phyloP scores from a whole-genome alignment of 53 echinoderm and acorn worm genomes.

The Hippasteria phrygiana region DNA sequence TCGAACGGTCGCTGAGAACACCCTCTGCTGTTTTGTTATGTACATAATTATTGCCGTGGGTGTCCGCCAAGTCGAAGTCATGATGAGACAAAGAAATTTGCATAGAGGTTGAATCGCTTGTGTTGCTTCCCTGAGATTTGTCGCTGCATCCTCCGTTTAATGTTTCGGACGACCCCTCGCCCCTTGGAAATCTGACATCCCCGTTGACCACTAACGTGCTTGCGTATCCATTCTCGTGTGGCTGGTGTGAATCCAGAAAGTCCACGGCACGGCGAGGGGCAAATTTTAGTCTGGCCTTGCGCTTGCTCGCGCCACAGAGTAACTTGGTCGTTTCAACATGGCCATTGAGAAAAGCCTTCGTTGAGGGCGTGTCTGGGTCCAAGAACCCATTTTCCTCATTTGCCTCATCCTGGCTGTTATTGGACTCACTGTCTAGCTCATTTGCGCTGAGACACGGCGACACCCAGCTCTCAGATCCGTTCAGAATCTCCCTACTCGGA shows the following conservation, averaged over 20 bases:
- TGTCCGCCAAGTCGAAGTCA: conserved; percentile 39
- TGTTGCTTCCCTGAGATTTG: conserved; percentile 74
- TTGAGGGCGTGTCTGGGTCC: conserved; percentile 6
- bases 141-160: conserved; percentile 44
- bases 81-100: conserved; percentile 40
- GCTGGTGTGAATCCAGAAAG: conserved; percentile 41
- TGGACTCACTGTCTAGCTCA: conserved; percentile 72
- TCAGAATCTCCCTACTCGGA: not conserved
- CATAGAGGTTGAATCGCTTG: conserved; percentile 64
- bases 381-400: conserved; percentile 44
- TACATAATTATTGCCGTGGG: conserved; percentile 68
- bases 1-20: conserved; percentile 45
- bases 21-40: conserved; percentile 44
- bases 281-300: conserved; percentile 75
- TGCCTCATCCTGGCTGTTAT: conserved; percentile 36
- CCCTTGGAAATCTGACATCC: conserved; percentile 4
- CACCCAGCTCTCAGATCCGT: conserved; percentile 23
- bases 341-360: conserved; percentile 26
- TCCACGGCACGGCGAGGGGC: conserved; percentile 52
- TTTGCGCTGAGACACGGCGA: conserved; percentile 72
- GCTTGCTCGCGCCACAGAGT: conserved; percentile 90
- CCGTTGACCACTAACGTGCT: conserved; percentile 19
- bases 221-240: conserved; percentile 15
- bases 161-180: conserved; percentile 1
- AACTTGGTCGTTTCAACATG: conserved; percentile 56